Percentiles rank a stretch among this genome's conserved stretches.
Evolutionary conservation across 2,113 vertebrate genomes (phyloP).

Genomic region (Heterochromis multidens): DNA sequence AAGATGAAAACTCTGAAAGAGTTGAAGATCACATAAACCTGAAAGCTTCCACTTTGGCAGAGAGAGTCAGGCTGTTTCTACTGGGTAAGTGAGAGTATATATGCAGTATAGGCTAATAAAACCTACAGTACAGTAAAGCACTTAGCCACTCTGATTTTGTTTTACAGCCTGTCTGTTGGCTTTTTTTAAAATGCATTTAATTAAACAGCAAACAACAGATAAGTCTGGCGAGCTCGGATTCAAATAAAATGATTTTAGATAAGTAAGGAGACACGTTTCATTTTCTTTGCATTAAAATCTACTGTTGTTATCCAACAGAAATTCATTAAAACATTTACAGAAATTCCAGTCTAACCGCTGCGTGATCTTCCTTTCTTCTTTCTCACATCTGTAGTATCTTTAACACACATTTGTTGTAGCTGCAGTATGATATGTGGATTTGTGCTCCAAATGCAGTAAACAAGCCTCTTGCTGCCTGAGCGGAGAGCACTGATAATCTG

Average conservation of each 20-base stretch:
- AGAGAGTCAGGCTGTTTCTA: neutral
- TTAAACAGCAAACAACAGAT: neutral
- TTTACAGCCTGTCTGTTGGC: neutral
- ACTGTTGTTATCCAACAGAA: neutral
- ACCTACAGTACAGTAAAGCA: neutral
- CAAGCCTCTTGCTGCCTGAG: slow-evolving; percentile 33
- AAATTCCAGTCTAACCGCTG: neutral
- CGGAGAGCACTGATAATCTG: slow-evolving; percentile 49
- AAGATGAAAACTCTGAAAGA: neutral
- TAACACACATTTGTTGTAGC: neutral
- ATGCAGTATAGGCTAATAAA: neutral
- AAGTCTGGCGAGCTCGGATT: neutral
- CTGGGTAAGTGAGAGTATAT: neutral
- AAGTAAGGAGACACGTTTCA: neutral
- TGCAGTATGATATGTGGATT: slow-evolving; percentile 16
- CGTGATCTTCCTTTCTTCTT: neutral
- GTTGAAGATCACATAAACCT: neutral
- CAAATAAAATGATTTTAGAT: neutral
- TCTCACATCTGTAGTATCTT: neutral
- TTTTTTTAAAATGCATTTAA: neutral
- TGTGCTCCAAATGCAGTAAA: slow-evolving; percentile 9
- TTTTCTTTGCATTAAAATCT: neutral
- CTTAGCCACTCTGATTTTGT: neutral
- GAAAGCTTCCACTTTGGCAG: neutral
- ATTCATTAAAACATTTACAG: neutral